A percentile compares a stretch with the other conserved stretches of the same genome.
phyloP scores from a whole-genome alignment of 2,113 vertebrate species.

The Monopterus albus region DNA sequence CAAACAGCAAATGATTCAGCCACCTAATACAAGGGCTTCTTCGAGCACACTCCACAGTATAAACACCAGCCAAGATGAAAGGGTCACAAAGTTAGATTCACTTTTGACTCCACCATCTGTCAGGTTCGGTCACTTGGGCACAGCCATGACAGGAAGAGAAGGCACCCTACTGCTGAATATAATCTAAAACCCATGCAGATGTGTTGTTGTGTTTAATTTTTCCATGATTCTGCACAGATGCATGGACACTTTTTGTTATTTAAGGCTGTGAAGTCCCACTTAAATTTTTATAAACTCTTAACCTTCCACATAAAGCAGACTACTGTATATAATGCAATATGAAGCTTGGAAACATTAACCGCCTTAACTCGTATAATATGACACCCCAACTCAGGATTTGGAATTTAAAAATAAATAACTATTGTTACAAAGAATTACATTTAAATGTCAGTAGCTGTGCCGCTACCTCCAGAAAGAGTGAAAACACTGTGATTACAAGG shows the following conservation, averaged over 20 bases:
- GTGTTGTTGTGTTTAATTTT: not conserved
- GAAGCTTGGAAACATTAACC: no score
- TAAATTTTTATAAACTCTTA: no score
- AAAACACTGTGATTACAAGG: conserved; percentile 31
- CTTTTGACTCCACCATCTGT: conserved; percentile 49
- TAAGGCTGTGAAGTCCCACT: not conserved
- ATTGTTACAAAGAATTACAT: not conserved
- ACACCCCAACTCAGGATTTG: no score
- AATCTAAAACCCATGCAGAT: not conserved
- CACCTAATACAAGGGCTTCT: not conserved
- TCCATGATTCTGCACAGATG: not conserved
- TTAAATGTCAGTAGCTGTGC: conserved; percentile 2
- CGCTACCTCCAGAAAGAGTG: conserved; percentile 7
- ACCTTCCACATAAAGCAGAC: no score
- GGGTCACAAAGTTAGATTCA: conserved; percentile 33
- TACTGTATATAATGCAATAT: no score
- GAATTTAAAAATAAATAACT: conserved; percentile 2
- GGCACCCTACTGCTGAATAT: not conserved
- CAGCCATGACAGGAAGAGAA: not conserved
- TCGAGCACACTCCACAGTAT: not conserved
- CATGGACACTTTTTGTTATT: not conserved
- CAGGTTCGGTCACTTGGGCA: not conserved
- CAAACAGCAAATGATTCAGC: not conserved
- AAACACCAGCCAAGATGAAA: conserved; percentile 13
- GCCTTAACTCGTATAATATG: no score